Base-by-base conservation (phyloP, 1,140 invertebrate species). In the Lamellibrachia luymesi region DNA sequence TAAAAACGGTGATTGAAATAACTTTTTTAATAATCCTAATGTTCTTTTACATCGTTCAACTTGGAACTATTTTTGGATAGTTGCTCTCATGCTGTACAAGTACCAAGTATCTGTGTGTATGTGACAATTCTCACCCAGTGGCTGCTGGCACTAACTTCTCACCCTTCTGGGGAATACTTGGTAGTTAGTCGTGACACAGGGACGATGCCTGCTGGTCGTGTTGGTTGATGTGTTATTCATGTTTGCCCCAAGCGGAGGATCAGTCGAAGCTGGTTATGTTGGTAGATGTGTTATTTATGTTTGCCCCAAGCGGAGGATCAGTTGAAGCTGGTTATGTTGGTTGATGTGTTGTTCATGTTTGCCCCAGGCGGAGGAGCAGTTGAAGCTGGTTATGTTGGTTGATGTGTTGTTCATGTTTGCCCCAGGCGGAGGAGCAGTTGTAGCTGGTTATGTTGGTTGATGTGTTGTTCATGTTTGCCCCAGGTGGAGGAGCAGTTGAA, bases 371-470 rank as follows among this genome's bases (percentile, higher is more conserved):
- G 99, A 99, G 97, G 98, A 99, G 96, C 97, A 98, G 95, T 97
- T 99, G 95, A 98, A 98, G 93, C 98, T 99, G 97, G 98, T 90
- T 90, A 17, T 90, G 17, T 90, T 93, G 92, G 38, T 38, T 38
- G 38, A 38, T 38, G 38, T 38, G 38, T 38, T 38, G 38, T 38
- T 38, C 38, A 38, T 38, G 94, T 93, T 93, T 90, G 95, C 95
- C 95, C 94, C 95, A 99, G 98, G 98, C 98, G 96, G 99, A 99
- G 97, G 98, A 99, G 96, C 97, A 98, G 95, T 97, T 99, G 95
- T 98, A 98, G 93, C 98, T 99, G 97, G 98, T 99, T 94, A 98
- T 99, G 97, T 98, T 99, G 96, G 98, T 99, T 97, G 97, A 98
- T 94, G 98, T 98, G 96, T 98, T 99, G 97, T 98, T 99, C 99